Evolutionary conservation across 2,113 vertebrate species (phyloP).

Genomic region (Sus scrofa): T2T-Sscrofa CM000824.6:72192001-72192500

Average conservation of each 20-base stretch:
- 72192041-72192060: constrained; percentile 57
- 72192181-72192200: background rate
- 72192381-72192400: background rate
- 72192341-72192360: background rate
- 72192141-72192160: background rate
- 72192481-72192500: too few relatives aligned
- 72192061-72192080: constrained; percentile 62
- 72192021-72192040: constrained; percentile 66
- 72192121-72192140: constrained; percentile 33
- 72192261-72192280: too few relatives aligned
- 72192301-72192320: background rate
- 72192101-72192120: constrained; percentile 13
- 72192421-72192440: too few relatives aligned
- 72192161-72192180: background rate
- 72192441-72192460: too few relatives aligned
- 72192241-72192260: too few relatives aligned
- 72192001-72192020: constrained; percentile 51
- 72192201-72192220: background rate
- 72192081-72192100: constrained; percentile 63
- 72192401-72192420: too few relatives aligned
- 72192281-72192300: background rate
- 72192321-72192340: background rate
- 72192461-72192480: too few relatives aligned
- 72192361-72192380: background rate
- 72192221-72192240: too few relatives aligned